These are phyloP conservation scores for Drosophila punjabiensis DNA, from an alignment of 1,140 invertebrate genomes.

Conservation along the genomic window DNA sequence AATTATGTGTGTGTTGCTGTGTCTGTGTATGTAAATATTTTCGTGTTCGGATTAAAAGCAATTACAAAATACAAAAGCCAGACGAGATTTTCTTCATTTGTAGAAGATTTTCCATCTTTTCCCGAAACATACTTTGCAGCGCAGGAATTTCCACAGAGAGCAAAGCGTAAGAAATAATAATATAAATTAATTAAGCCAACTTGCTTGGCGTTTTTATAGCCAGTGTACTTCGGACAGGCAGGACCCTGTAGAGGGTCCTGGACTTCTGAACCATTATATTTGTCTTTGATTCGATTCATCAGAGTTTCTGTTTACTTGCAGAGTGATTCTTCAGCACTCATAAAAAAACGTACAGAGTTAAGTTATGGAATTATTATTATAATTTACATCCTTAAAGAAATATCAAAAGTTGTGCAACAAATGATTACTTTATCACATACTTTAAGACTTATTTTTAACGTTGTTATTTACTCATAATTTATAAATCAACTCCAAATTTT, in stretches of 20 bases:
- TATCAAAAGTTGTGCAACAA: too few relatives aligned
- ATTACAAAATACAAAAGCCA: constrained; percentile 49
- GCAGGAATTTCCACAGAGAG: constrained; percentile 2
- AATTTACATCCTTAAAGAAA: too few relatives aligned
- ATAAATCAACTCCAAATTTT: too few relatives aligned
- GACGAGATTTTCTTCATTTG: constrained; percentile 22
- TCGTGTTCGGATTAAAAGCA: constrained; percentile 42
- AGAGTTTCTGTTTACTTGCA: constrained; percentile 53
- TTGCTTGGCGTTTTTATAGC: constrained; percentile 33
- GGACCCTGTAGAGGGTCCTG: neutral
- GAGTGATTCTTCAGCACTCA: neutral
- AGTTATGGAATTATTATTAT: too few relatives aligned
- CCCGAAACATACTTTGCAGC: constrained; percentile 42
- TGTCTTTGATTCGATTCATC: constrained; percentile 59
- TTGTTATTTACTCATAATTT: too few relatives aligned
- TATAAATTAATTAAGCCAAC: constrained; percentile 55
- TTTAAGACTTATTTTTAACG: too few relatives aligned
- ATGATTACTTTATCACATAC: too few relatives aligned
- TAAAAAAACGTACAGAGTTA: neutral
- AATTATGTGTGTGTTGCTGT: constrained; percentile 17
- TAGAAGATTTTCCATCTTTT: constrained; percentile 6
- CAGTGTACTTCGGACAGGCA: constrained; percentile 3
- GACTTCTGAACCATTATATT: constrained; percentile 24
- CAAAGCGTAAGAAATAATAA: neutral
- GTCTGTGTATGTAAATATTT: constrained; percentile 18